Evolutionary conservation across 2,888 invertebrate genomes (phyloP).

Genomic region (Tipula unca): DNA sequence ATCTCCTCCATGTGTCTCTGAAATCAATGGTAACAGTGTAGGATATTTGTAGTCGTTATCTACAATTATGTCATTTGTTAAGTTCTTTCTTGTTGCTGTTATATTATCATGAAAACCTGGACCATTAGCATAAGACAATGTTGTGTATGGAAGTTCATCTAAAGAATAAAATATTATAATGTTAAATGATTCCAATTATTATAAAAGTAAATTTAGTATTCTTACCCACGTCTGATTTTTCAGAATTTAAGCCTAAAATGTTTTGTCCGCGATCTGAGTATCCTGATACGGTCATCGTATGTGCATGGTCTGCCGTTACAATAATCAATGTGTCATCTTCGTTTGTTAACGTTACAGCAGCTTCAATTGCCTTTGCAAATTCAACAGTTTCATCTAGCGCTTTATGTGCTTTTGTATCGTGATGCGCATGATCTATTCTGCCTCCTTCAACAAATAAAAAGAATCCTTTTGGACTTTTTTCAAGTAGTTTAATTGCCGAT

Average conservation of each 20-base stretch:
- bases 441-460: constrained; percentile 58
- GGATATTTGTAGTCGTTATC: constrained; percentile 46
- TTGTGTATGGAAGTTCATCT: constrained; percentile 55
- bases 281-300: constrained; percentile 67
- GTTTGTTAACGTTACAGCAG: constrained; percentile 50
- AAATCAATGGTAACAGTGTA: constrained; percentile 50
- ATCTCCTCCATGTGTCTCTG: constrained; percentile 68
- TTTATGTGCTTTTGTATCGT: constrained; percentile 53
- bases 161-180: neutral
- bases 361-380: constrained; percentile 58
- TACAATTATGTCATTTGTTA: constrained; percentile 28
- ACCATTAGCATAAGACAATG: constrained; percentile 66
- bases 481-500: constrained; percentile 52
- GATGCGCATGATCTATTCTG: constrained; percentile 70
- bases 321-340: constrained; percentile 69
- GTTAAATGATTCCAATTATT: neutral
- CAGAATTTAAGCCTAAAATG: constrained; percentile 44
- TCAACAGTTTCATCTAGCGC: constrained; percentile 74
- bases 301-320: constrained; percentile 70
- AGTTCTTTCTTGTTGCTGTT: constrained; percentile 24
- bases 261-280: constrained; percentile 52
- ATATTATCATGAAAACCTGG: constrained; percentile 47
- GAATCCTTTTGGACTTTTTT: constrained; percentile 49
- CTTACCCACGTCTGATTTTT: constrained; percentile 28
- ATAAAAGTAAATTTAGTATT: neutral